Conservation (phyloP, 92 coral and sea anemone species). For the Parazoanthus atlanticus region DNA sequence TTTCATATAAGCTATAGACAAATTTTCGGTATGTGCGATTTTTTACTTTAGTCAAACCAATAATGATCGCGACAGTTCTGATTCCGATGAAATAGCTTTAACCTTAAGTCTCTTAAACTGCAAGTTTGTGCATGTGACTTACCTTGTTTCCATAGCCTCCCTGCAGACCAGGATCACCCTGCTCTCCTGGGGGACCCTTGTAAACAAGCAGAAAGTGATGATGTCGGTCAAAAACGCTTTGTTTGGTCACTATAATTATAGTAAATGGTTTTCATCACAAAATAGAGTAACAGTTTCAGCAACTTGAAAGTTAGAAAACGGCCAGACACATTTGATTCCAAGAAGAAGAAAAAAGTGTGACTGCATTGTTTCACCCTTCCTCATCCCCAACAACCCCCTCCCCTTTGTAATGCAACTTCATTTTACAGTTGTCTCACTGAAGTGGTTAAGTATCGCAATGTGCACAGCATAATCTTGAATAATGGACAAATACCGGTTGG, state of each 20-base stretch:
- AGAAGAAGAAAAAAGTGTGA: too few species aligned
- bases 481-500: too few species aligned
- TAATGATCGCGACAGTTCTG: neutral
- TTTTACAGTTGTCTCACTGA: too few species aligned
- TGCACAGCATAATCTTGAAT: too few species aligned
- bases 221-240: neutral
- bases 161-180: conserved; percentile 13
- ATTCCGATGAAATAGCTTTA: neutral
- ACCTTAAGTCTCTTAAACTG: neutral
- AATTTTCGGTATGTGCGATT: neutral
- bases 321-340: too few species aligned
- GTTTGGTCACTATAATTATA: neutral
- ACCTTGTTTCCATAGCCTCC: conserved; percentile 17
- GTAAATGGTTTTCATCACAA: neutral
- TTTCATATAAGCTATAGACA: too few species aligned
- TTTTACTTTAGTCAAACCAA: neutral
- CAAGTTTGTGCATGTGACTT: neutral
- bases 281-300: neutral
- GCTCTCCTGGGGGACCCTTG: conserved; percentile 23
- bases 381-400: too few species aligned
- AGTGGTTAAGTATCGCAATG: too few species aligned
- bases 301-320: too few species aligned
- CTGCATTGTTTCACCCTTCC: too few species aligned
- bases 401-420: too few species aligned
- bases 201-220: neutral